Base-by-base conservation (phyloP, 2,797 vertebrate species). In the Simalia tracyae region DNA sequence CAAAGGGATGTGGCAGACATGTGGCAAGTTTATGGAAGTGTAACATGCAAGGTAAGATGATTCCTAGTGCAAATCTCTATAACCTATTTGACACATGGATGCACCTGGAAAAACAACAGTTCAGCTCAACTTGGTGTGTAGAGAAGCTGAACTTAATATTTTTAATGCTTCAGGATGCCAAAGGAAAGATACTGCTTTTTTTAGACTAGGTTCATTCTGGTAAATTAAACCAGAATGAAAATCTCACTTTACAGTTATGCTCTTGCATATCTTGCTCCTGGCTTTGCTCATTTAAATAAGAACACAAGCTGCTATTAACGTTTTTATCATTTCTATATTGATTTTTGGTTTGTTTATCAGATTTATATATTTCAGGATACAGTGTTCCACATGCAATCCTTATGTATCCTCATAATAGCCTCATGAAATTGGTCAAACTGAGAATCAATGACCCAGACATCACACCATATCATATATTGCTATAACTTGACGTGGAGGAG, bases 1-100 rank as follows among this genome's bases (percentile, higher is more conserved):
- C 98, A 98, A 95, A 97, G 86, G 15, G 98, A 98, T 92, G 96
- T 97, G 91, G 98, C 98, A 93, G 99, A 99, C 95, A 96, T 97
- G 3, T 99, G 99, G 99, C 99, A 99, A 91, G 99, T 99, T 68
- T 98, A 97, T 31, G 99, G 99, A 95, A 97, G 97, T 56, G 98
- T 99, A 59, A 98, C 98, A 91, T 99, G 99, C 97, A 99, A 99
- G 98, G 98, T 99, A 95, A 98, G 98, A 87, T 46, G 0, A 0
- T 95, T 94, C 93, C 50, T 54, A n/a, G 3, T 86, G 72, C 24
- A 42, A 89, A 64, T 87, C 68, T 93, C 89, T 86, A 86, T 22
- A 6, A 84, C 90, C 54, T 22, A 31, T 57, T 94, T 95, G 91
- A 90, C 46, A 17, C 24, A 89, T 92, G 64, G 85, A 84, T 46